Base-by-base conservation (phyloP, 2,797 vertebrate species). In the Yasuhikotakia modesta region DNA sequence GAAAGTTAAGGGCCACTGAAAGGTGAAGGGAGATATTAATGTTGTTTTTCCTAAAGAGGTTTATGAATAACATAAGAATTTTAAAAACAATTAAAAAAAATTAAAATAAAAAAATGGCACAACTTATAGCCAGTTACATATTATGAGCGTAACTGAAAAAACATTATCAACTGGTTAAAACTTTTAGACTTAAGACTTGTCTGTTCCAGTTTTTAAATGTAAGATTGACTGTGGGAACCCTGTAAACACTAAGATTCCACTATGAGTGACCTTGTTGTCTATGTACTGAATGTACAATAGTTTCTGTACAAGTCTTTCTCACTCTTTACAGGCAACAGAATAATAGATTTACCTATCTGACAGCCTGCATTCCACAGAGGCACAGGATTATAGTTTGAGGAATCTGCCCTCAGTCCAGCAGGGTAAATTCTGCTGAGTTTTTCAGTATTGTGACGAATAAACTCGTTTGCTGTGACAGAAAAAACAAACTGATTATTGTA, bases 1-100 rank as follows among this genome's bases (percentile, higher is more conserved):
- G 98, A 91, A 98, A 98, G 90, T 99, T 99, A 19, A 99, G 87
- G 78, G 98, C 95, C 90, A 98, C 98, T 99, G 73, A 7, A 80
- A 8, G 0, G 16, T 35, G 19, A 74, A 61, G 2, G 24, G 24
- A 73, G 14, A 39, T 39, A 39, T 39, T 39, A 1, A 39, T 2
- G 35, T 39, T 8, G n/a, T n/a, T n/a, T n/a, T n/a, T n/a, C n/a
- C n/a, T 8, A 50, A 22, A 39, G 7, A 39, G 17, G 14, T 63
- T 2, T 30, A 6, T 27, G 21, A 39, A 39, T 39, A 10, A 39
- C 1, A 27, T 1, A 6, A 35, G 8, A 8, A 8, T 39, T 8
- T 8, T 1, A 39, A 39, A 39, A 39, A 35, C 4, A 35, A 2
- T 35, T 35, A 4, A 8, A 8, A 8, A 10, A 8, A 8, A 39